Evolutionary conservation across 2,797 vertebrate genomes (phyloP), one percentile per base, ranked within the genome.

Genomic region (Rhynchotus rufescens): DNA sequence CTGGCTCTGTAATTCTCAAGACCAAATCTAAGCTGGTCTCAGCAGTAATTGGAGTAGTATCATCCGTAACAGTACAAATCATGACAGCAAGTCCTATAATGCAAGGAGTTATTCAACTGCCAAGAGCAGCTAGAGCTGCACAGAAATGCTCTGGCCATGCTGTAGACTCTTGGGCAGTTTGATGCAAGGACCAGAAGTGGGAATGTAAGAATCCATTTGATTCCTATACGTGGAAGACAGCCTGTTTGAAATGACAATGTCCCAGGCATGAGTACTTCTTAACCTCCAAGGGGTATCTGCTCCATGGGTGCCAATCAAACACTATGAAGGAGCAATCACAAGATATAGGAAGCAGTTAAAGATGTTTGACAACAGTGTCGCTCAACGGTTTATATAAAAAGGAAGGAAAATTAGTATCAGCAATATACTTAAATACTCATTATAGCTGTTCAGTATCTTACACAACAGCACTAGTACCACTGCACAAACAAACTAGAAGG

Each of bases 101-200:
- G 54, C 49, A 79, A 83, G 42, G 51, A n/a, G 61, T 61, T 44
- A 59, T 21, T 67, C 61, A 64, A 15, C 44, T 89, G 85, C 66
- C 77, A 36, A 67, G 68, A 64, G 54, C 34, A 67, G 23, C 32
- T 12, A 26, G 51, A 80, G 51, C n/a, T n/a, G n/a, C 12, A 38
- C 47, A 81, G 9, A 32, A 28, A 16, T 5, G 19, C 36, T 52
- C n/a, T 23, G 32, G 36, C 60, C 67, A 19, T 13, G 49, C 6
- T 52, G 25, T 34, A 80, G 22, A 25, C 9, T 66, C 22, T 60
- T 30, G 21, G 10, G 30, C 5, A 67, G 38, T 0, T 0, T 22
- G 25, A 44, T 49, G 59, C 7, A 7, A 38, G 28, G 22, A 28
- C 68, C 72, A 74, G 60, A 38, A 76, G 45, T 1, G 1, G 15